A percentile compares a stretch with the other conserved stretches of the same genome.
Evolutionary conservation across 2,888 invertebrate genomes (phyloP).

Genomic region (Patella pellucida): DNA sequence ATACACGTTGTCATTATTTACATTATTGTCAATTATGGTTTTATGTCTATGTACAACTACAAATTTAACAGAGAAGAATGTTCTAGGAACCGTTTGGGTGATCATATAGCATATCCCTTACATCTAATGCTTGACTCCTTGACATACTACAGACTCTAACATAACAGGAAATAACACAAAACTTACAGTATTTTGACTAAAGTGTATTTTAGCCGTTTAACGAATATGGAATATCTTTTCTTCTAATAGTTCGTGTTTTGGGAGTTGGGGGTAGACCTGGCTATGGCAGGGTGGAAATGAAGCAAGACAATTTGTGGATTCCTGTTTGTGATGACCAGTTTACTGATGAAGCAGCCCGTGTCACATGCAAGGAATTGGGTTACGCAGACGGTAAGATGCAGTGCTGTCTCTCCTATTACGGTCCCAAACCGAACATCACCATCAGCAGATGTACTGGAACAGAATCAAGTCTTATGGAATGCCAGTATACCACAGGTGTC

Average conservation of each 20-base stretch:
- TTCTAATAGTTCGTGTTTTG: constrained; percentile 46
- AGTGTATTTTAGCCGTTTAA: too few species aligned
- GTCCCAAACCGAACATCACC: constrained; percentile 26
- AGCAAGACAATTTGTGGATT: constrained; percentile 47
- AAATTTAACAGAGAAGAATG: too few species aligned
- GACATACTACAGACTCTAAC: too few species aligned
- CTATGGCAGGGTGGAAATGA: constrained; percentile 55
- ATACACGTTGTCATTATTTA: too few species aligned
- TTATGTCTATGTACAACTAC: too few species aligned
- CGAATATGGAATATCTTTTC: too few species aligned
- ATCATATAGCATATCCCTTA: too few species aligned
- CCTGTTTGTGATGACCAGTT: constrained; percentile 55
- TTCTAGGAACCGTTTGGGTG: too few species aligned
- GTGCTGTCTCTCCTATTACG: constrained; percentile 35
- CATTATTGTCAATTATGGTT: too few species aligned
- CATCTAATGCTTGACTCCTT: too few species aligned
- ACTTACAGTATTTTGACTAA: too few species aligned
- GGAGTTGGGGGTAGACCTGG: constrained; percentile 40
- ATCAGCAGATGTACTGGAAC: constrained; percentile 46
- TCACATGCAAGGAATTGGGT: constrained; percentile 51
- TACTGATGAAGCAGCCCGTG: constrained; percentile 40
- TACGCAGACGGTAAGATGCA: constrained; percentile 44
- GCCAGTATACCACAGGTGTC: constrained; percentile 27
- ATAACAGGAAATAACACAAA: too few species aligned
- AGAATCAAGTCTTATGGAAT: constrained; percentile 42